Conservation (phyloP, 2,113 vertebrate species). For the Plecotus auritus region DNA sequence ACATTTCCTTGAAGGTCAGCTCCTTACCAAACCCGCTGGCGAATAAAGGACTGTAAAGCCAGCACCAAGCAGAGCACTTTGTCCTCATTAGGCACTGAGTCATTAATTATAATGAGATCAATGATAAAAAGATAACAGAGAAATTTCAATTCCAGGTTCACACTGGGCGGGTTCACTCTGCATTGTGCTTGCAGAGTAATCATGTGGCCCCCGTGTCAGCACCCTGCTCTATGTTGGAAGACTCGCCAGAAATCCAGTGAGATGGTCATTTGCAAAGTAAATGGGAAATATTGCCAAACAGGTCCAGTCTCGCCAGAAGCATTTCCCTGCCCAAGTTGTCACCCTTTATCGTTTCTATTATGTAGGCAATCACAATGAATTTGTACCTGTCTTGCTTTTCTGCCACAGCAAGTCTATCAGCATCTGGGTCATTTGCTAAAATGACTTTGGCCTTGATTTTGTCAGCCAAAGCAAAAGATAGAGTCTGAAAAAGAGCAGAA, state of each 20-base stretch:
- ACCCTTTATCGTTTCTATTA: neutral
- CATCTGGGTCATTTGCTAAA: slow-evolving; percentile 97
- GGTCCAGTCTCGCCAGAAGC: neutral
- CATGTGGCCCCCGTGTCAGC: neutral
- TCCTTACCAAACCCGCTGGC: neutral
- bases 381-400: slow-evolving; percentile 91
- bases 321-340: neutral
- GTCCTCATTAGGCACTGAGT: neutral
- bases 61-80: neutral
- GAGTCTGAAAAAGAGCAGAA: slow-evolving; percentile 82
- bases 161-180: neutral
- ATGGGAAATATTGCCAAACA: neutral
- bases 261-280: neutral
- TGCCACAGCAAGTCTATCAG: slow-evolving; percentile 94
- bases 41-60: neutral
- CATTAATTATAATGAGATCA: neutral
- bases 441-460: slow-evolving; percentile 89
- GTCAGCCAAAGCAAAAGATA: slow-evolving; percentile 94
- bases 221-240: neutral
- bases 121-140: neutral
- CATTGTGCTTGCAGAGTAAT: too few relatives aligned
- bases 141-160: neutral
- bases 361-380: neutral
- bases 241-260: neutral
- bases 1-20: neutral